Evolutionary conservation across 2,888 invertebrate species (phyloP).

Genomic region (Dasypolia templi): DNA sequence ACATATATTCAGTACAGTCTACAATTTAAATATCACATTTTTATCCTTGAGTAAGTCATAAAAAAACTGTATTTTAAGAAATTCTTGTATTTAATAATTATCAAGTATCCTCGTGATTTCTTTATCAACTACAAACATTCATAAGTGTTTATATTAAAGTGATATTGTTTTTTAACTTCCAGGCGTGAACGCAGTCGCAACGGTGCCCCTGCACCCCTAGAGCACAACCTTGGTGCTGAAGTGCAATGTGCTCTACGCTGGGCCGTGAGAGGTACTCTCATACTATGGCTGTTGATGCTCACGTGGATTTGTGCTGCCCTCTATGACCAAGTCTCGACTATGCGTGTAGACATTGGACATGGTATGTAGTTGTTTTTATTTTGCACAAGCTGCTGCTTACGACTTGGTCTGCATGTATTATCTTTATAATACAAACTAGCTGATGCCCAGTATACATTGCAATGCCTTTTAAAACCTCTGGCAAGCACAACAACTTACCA

Average conservation of each 20-base stretch:
- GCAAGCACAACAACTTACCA: too few relatives aligned
- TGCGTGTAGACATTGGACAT: slow-evolving; percentile 80
- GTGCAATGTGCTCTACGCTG: slow-evolving; percentile 84
- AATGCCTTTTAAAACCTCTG: too few relatives aligned
- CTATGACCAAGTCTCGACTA: slow-evolving; percentile 85
- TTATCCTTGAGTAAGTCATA: not conserved
- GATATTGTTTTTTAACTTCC: slow-evolving; percentile 32
- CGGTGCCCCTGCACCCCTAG: slow-evolving; percentile 65
- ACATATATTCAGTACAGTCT: not conserved
- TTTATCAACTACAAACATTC: not conserved
- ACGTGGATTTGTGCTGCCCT: slow-evolving; percentile 88
- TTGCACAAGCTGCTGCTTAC: too few relatives aligned
- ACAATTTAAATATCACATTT: not conserved
- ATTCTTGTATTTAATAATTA: too few relatives aligned
- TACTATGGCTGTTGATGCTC: slow-evolving; percentile 87
- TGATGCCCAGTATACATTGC: too few relatives aligned
- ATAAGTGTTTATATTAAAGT: not conserved
- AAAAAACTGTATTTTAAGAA: not conserved
- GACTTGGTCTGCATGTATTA: too few relatives aligned
- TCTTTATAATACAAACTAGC: too few relatives aligned
- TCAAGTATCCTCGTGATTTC: not conserved
- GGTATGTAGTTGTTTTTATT: slow-evolving; percentile 71
- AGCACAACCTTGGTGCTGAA: slow-evolving; percentile 81
- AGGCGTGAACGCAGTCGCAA: slow-evolving; percentile 83
- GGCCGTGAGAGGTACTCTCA: slow-evolving; percentile 84